phyloP scores from a whole-genome alignment of 2,113 vertebrate genomes.

The Petroica traversi region DNA sequence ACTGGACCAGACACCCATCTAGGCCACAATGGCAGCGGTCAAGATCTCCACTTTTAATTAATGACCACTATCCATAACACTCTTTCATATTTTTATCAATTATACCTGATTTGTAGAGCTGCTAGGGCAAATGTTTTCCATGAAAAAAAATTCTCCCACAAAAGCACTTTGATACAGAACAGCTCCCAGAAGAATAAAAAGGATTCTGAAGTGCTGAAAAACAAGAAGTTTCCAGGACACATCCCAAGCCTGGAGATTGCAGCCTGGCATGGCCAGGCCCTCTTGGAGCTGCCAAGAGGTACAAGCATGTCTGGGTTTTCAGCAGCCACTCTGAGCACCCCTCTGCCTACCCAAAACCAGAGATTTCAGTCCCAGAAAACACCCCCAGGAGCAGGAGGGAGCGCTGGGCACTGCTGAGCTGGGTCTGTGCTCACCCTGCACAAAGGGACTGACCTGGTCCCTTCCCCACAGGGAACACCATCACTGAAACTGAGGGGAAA shows the following conservation, averaged over 20 bases:
- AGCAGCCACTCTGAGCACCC: background rate
- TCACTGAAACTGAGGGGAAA: background rate
- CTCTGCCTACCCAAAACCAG: background rate
- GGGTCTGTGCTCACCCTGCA: background rate
- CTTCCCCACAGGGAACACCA: background rate
- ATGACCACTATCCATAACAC: background rate
- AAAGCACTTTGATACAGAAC: background rate
- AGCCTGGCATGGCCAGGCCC: background rate
- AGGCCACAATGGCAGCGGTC: background rate
- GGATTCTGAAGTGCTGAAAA: background rate
- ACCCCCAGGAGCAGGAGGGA: accelerated
- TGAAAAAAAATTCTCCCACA: background rate
- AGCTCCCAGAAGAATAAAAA: background rate
- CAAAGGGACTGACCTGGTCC: background rate
- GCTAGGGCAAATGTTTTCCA: background rate
- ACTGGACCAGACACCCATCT: background rate
- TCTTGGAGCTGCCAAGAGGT: background rate
- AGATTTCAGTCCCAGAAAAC: background rate
- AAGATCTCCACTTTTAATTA: background rate
- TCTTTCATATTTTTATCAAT: background rate
- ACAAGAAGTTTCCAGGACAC: background rate
- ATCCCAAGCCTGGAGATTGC: background rate
- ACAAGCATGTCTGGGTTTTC: background rate
- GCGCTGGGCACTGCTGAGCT: background rate
- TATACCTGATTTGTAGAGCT: background rate